Evolutionary conservation across 2,888 invertebrate genomes (phyloP), one percentile per base, ranked within the genome.

Genomic region (Lottia gigantea): DNA sequence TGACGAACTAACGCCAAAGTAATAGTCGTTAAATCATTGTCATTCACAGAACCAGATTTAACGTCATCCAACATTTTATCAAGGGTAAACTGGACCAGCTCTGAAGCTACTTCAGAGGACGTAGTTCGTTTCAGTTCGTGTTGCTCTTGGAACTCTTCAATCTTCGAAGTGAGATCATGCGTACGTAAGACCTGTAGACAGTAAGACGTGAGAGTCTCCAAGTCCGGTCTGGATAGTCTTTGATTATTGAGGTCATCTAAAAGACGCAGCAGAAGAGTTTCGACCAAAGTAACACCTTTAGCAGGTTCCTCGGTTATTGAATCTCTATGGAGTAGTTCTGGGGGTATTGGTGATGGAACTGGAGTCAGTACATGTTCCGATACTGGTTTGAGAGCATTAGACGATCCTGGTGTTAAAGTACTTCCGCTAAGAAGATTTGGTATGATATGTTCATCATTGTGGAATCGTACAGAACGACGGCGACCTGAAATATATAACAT

Each of bases 21-120:
- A n/a, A 82, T 64, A 2, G 76, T 73, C 0, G 78, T 79, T 25
- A 82, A 49, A 40, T 82, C 79, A 16, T 78, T 78, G 12, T 71
- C 68, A 23, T 70, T 64, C 15, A 80, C 66, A 12, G 70, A 71
- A 4, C 80, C 80, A 12, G 72, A 71, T 61, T 77, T 70, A 1
- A 82, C 69, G 31, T 82, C 80, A 16, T 66, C 64, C 19, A 78
- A 64, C 3, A 82, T 77, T 46, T 72, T 76, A 14, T 70, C 64
- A 2, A 82, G 71, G 0, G 82, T 81, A 47, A 81, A 81, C 64
- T 80, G 73, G 11, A 82, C 78, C 62, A 82, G 73, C 25, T 78
- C 74, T 31, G 77, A 76, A 19, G 80, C 78, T 47, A 80, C 76
- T 71, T n/a, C 75, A 55, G 14, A 67, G 55, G 14, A 26, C 23